Conservation (phyloP, 1,140 invertebrate genomes). For the Hylaeus anthracinus region DNA sequence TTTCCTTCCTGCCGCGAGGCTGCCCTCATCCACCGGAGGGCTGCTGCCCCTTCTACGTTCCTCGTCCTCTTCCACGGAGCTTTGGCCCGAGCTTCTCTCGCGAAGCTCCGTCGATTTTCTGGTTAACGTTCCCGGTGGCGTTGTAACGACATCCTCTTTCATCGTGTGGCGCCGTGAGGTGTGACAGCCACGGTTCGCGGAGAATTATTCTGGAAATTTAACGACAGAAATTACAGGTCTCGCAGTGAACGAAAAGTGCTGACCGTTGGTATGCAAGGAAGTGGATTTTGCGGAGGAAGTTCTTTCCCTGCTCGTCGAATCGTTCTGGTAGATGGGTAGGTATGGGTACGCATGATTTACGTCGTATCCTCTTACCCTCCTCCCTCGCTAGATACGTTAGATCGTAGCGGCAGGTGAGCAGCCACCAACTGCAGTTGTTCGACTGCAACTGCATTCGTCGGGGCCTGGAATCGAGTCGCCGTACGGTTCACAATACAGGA, state of each 20-base stretch:
- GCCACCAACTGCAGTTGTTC: constrained; percentile 28
- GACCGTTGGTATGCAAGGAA: too few relatives aligned
- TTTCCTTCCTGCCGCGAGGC: constrained; percentile 79
- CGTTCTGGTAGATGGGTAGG: too few relatives aligned
- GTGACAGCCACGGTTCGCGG: neutral
- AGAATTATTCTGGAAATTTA: neutral
- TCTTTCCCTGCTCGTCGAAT: too few relatives aligned
- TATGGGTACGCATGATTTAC: too few relatives aligned
- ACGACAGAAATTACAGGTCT: too few relatives aligned
- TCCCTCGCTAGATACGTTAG: constrained; percentile 27
- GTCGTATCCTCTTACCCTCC: neutral
- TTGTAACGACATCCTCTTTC: neutral
- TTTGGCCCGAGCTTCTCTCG: constrained; percentile 13
- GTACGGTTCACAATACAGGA: constrained; percentile 37
- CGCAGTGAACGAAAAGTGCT: too few relatives aligned
- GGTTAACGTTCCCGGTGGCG: neutral
- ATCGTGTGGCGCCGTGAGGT: neutral
- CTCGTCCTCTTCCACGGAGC: constrained; percentile 45
- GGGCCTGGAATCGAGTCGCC: neutral
- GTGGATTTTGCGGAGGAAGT: too few relatives aligned
- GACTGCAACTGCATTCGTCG: constrained; percentile 21
- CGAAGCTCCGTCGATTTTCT: neutral
- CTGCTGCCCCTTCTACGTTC: constrained; percentile 58
- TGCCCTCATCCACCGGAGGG: constrained; percentile 42
- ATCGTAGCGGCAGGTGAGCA: constrained; percentile 40